These are phyloP conservation scores for Salpingus planirostris DNA, from an alignment of 2,888 invertebrate genomes.

Conservation along the genomic window DNA sequence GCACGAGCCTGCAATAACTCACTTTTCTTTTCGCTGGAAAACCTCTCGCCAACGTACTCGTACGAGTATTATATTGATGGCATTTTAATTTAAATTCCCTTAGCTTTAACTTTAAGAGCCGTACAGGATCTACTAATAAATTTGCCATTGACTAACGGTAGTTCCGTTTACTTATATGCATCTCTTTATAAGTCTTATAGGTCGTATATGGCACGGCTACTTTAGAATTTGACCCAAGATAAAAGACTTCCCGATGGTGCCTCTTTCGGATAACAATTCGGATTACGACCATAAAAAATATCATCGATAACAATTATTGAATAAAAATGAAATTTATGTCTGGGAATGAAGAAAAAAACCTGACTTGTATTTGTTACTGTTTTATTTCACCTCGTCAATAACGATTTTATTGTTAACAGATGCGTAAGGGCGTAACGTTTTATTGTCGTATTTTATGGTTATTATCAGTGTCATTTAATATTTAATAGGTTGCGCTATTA, in stretches of 20 bases:
- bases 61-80: not conserved
- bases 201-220: constrained; percentile 19
- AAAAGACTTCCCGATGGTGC: not conserved
- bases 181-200: constrained; percentile 27
- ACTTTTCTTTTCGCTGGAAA: not conserved
- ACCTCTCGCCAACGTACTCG: not conserved
- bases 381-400: no score
- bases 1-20: no score
- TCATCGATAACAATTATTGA: not conserved
- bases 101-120: no score
- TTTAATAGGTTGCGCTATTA: no score
- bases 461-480: no score
- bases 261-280: not conserved
- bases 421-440: no score
- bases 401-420: no score
- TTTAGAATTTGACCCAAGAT: not conserved
- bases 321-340: not conserved
- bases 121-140: constrained; percentile 29
- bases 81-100: no score
- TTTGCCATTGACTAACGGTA: constrained; percentile 22
- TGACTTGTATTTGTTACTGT: no score
- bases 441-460: no score
- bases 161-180: constrained; percentile 28
- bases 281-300: not conserved
- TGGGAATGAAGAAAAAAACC: no score